These are phyloP conservation scores for Psittacula cyanocephala DNA, from an alignment of 2,113 vertebrate genomes.

Conservation along the genomic window DNA sequence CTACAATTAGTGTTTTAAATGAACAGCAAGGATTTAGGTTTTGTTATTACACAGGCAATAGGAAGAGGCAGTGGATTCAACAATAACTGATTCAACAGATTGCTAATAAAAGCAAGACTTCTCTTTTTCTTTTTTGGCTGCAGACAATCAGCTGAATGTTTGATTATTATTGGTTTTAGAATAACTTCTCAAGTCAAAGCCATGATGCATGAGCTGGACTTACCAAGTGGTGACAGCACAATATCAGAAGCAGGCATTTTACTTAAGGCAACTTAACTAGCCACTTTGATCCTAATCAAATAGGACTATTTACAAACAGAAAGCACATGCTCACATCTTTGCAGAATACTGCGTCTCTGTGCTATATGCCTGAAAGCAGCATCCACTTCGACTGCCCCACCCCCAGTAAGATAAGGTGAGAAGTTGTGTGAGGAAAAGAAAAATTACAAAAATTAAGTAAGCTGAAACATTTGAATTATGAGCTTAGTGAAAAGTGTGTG, in stretches of 20 bases:
- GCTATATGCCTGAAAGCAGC: background rate
- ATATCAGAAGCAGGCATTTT: constrained; percentile 31
- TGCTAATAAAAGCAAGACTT: background rate
- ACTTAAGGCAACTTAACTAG: constrained; percentile 34
- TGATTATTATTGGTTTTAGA: constrained; percentile 7
- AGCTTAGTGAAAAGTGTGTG: rapidly evolving
- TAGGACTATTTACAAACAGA: constrained; percentile 43
- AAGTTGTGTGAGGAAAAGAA: background rate
- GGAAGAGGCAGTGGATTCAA: background rate
- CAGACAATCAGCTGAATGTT: background rate
- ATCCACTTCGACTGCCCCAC: background rate
- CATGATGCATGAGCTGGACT: background rate
- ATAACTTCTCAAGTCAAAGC: constrained; percentile 24
- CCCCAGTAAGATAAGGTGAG: background rate
- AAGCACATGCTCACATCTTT: constrained; percentile 56
- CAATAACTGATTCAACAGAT: background rate
- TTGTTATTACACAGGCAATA: background rate
- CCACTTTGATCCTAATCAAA: constrained; percentile 61
- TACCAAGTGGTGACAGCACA: constrained; percentile 21
- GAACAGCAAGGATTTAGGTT: background rate
- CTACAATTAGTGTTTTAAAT: background rate
- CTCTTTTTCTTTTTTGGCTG: background rate
- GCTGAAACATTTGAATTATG: background rate
- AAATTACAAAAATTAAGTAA: background rate
- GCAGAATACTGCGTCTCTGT: background rate